phyloP scores from a whole-genome alignment of 35 echinoderm and acorn worm species.

The Heliocidaris tuberculata region DNA sequence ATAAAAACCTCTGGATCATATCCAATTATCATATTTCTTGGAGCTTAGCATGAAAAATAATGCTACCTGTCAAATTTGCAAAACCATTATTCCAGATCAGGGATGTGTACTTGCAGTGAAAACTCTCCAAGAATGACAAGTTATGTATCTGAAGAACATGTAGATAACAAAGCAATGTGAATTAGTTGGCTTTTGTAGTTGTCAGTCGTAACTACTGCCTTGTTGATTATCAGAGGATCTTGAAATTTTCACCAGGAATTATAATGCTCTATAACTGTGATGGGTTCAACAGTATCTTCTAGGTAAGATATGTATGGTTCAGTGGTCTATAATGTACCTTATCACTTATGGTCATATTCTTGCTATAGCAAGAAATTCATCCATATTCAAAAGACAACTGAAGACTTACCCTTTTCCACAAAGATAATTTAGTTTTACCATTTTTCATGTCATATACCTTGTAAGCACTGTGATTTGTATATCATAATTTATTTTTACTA shows the following conservation, averaged over 20 bases:
- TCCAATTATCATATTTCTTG: background rate
- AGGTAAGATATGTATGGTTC: background rate
- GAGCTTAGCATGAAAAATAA: background rate
- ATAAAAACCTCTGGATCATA: background rate
- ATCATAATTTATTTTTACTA: no score
- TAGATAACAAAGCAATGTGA: background rate
- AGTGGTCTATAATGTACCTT: no score
- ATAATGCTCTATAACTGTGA: background rate
- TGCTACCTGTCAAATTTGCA: conserved; percentile 6
- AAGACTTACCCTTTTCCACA: no score
- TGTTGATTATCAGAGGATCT: background rate
- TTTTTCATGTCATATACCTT: no score
- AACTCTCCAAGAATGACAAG: background rate
- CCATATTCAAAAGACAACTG: no score
- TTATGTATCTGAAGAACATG: background rate
- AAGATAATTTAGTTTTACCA: no score
- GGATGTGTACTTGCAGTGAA: background rate
- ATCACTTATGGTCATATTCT: no score
- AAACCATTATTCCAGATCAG: background rate
- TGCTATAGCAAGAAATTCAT: no score
- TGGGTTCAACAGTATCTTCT: background rate
- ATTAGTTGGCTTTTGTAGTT: background rate
- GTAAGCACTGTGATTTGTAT: no score
- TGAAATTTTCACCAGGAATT: background rate
- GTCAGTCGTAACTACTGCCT: background rate